phyloP scores from a whole-genome alignment of 2,113 vertebrate species.

The Austrofundulus limnaeus region DNA sequence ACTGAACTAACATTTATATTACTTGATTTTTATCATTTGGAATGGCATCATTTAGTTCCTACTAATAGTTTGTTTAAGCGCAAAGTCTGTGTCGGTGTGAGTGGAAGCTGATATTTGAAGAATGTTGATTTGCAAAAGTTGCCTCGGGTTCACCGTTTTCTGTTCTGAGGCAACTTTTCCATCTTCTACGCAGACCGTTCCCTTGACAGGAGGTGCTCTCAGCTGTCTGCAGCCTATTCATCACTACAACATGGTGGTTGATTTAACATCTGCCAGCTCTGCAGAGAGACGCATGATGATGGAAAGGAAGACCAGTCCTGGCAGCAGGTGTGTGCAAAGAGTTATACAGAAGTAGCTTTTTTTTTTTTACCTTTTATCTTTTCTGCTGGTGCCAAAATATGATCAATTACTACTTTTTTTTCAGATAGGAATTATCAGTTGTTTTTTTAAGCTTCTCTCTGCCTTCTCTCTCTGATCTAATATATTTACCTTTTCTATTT shows the following conservation, averaged over 20 bases:
- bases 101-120: constrained; percentile 28
- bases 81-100: neutral
- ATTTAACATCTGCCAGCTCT: constrained; percentile 53
- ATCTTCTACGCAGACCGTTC: constrained; percentile 30
- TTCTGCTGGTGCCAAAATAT: constrained; percentile 22
- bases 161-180: constrained; percentile 43
- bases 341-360: constrained; percentile 15
- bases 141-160: constrained; percentile 32
- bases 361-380: constrained; percentile 27
- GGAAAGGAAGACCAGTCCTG: constrained; percentile 28
- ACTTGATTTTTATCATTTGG: too few relatives aligned
- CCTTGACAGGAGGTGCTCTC: constrained; percentile 57
- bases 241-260: constrained; percentile 59
- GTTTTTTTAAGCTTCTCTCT: neutral
- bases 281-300: constrained; percentile 49
- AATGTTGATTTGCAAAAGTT: constrained; percentile 43
- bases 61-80: too few relatives aligned
- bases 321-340: constrained; percentile 35
- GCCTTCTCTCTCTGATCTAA: neutral
- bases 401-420: constrained; percentile 28
- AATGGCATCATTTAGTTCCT: too few relatives aligned
- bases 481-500: too few relatives aligned
- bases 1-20: too few relatives aligned
- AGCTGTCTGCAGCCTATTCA: constrained; percentile 69
- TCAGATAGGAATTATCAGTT: too few relatives aligned